Conservation (phyloP, 2,113 vertebrate species). For the crab-eating macaque (Macaca fascicularis) region T2T-MFA8v1.1 NC_088385.1:120825501-120826000, state of each 20-base stretch:
- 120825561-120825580: conserved; percentile 34
- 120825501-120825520: background rate
- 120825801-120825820: background rate
- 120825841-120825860: background rate
- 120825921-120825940: accelerated
- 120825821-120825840: accelerated
- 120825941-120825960: accelerated
- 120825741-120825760: accelerated
- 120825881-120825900: background rate
- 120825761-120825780: background rate
- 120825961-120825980: accelerated
- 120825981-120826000: accelerated
- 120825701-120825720: background rate
- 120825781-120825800: background rate
- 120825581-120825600: background rate
- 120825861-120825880: background rate
- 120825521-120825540: background rate
- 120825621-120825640: background rate
- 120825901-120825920: accelerated
- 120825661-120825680: background rate
- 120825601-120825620: background rate
- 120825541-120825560: background rate
- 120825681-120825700: accelerated
- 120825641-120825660: background rate
- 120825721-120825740: no score